phyloP scores from a whole-genome alignment of 2,888 invertebrate genomes.

The Nasonovia ribisnigri region DNA sequence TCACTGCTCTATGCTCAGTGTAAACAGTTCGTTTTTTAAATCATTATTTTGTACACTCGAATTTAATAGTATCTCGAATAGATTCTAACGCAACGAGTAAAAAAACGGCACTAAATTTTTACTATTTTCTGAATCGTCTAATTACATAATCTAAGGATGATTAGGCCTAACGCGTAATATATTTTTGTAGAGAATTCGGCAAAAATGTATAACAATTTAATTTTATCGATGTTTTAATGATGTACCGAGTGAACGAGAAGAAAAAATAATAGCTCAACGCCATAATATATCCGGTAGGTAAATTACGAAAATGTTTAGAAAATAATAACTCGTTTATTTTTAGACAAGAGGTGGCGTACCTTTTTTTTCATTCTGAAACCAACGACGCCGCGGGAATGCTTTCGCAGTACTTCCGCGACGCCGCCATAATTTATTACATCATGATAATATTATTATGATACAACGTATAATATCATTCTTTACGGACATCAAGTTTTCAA shows the following conservation, averaged over 20 bases:
- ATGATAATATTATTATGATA: no score
- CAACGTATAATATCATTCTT: no score
- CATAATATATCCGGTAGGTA: not conserved
- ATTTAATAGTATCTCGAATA: slow-evolving; percentile 58
- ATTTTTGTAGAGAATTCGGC: slow-evolving; percentile 45
- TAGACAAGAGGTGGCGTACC: not conserved
- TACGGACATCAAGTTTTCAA: no score
- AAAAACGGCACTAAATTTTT: slow-evolving; percentile 58
- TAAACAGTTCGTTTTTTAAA: slow-evolving; percentile 24
- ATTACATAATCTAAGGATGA: slow-evolving; percentile 56
- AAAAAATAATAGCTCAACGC: not conserved
- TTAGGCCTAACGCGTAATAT: slow-evolving; percentile 37
- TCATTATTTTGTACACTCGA: slow-evolving; percentile 52
- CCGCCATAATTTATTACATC: no score
- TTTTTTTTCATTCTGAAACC: not conserved
- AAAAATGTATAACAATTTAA: not conserved
- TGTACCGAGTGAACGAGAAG: not conserved
- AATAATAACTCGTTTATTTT: not conserved
- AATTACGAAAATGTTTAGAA: not conserved
- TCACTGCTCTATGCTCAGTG: not conserved
- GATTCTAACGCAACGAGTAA: slow-evolving; percentile 49
- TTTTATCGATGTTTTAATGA: not conserved
- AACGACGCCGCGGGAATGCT: no score
- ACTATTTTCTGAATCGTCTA: slow-evolving; percentile 43
- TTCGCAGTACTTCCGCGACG: no score